These are phyloP conservation scores for Solenodon paradoxus DNA, from an alignment of 2,113 vertebrate species.

Conservation along the genomic window DNA sequence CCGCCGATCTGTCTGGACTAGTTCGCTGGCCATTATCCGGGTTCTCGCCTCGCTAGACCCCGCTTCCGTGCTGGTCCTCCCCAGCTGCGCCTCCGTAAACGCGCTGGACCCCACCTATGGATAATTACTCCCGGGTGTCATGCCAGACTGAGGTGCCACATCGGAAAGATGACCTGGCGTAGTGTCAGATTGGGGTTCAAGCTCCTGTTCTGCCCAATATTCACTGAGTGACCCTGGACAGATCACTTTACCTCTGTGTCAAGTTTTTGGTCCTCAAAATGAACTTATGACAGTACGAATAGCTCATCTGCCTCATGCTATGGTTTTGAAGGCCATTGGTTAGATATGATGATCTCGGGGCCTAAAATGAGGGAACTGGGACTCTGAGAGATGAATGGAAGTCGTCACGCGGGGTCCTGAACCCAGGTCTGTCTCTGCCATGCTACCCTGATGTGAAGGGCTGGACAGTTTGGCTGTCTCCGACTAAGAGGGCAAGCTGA, in stretches of 20 bases:
- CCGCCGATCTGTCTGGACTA: background rate
- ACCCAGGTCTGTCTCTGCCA: background rate
- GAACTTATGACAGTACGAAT: background rate
- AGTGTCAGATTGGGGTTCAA: background rate
- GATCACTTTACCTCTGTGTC: background rate
- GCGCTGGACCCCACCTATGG: accelerated
- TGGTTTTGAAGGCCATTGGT: background rate
- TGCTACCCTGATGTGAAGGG: background rate
- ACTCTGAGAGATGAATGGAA: background rate
- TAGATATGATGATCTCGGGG: background rate
- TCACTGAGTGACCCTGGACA: background rate
- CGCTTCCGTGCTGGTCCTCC: background rate
- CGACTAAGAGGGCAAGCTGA: background rate
- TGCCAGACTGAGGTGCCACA: background rate
- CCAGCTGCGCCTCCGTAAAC: background rate
- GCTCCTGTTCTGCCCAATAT: background rate
- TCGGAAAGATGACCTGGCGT: background rate
- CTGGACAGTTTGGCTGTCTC: background rate
- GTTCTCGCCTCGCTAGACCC: background rate
- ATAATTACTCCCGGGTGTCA: background rate
- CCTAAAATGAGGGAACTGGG: background rate
- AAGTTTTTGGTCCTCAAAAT: slow-evolving; percentile 25
- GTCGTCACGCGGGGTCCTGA: too few species aligned
- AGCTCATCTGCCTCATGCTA: background rate
- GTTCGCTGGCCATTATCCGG: background rate